Evolutionary conservation across 1,140 invertebrate genomes (phyloP).

Genomic region (Saccostrea cuccullata): DNA sequence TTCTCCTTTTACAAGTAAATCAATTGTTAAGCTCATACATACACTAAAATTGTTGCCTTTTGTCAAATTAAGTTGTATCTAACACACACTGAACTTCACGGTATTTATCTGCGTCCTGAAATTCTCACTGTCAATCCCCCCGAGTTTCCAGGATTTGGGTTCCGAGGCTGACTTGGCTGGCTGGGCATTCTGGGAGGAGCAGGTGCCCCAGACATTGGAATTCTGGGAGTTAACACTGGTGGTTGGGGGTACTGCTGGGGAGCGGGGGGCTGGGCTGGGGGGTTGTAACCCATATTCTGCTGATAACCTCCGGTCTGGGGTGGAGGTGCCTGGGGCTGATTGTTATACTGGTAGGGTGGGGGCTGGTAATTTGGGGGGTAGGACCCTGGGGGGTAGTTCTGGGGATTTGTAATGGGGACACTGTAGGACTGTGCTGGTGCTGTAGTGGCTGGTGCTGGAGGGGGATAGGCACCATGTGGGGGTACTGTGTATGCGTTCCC

Average conservation of each 20-base stretch:
- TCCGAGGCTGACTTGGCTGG: not conserved
- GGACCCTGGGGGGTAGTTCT: not conserved
- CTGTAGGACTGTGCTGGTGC: conserved; percentile 1
- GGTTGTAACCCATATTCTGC: not conserved
- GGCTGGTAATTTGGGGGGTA: conserved; percentile 13
- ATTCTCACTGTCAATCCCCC: conserved; percentile 15
- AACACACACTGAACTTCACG: not conserved
- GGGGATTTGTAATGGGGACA: not conserved
- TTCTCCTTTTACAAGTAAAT: not conserved
- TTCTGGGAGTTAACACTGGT: conserved; percentile 10
- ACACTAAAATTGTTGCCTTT: not conserved
- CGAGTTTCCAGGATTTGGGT: not conserved
- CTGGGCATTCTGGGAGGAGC: conserved; percentile 15
- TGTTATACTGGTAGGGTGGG: conserved; percentile 7
- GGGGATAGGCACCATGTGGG: conserved; percentile 46
- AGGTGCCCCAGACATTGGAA: conserved; percentile 21
- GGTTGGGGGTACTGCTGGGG: conserved; percentile 2
- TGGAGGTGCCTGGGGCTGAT: not conserved
- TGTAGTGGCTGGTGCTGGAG: conserved; percentile 38
- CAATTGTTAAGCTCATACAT: not conserved
- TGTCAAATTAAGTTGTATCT: not conserved
- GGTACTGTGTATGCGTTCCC: conserved; percentile 44
- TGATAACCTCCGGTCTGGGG: conserved; percentile 11
- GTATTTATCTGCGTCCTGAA: not conserved
- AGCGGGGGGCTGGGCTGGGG: not conserved